These are phyloP conservation scores for Luidia sarsii DNA, from an alignment of 53 echinoderm and acorn worm species.

Conservation along the genomic window DNA sequence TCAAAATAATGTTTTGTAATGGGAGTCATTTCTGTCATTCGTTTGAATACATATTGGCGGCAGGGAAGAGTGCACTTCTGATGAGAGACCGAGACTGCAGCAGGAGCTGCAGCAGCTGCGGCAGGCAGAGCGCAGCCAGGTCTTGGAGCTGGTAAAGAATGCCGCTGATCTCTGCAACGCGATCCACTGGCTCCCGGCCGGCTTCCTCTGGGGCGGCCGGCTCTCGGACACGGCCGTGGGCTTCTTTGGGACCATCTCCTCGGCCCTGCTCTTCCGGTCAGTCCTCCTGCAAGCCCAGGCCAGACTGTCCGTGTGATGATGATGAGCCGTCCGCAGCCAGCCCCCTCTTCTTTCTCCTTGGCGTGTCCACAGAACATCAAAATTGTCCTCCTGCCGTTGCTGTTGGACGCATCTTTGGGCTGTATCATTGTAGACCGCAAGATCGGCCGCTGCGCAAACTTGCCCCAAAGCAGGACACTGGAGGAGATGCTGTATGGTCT, in stretches of 20 bases:
- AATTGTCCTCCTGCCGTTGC: no score
- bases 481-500: no score
- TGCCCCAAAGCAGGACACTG: no score
- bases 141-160: conserved; percentile 43
- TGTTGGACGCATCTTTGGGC: no score
- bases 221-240: conserved; percentile 65
- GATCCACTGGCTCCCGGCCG: conserved; percentile 72
- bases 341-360: no score
- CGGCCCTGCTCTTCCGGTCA: conserved; percentile 41
- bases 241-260: conserved; percentile 79
- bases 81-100: not conserved
- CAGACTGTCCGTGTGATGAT: conserved; percentile 5
- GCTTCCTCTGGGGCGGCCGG: conserved; percentile 83
- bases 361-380: no score
- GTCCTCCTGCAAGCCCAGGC: conserved; percentile 6
- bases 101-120: conserved; percentile 8
- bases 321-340: no score
- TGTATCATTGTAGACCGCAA: no score
- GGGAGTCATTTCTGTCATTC: not conserved
- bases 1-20: no score
- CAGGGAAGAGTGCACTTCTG: not conserved
- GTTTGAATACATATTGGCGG: not conserved
- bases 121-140: not conserved
- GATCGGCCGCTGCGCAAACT: no score
- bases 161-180: conserved; percentile 77